phyloP scores from a whole-genome alignment of 2,797 vertebrate genomes.

The Zenarchopterus dispar region DNA sequence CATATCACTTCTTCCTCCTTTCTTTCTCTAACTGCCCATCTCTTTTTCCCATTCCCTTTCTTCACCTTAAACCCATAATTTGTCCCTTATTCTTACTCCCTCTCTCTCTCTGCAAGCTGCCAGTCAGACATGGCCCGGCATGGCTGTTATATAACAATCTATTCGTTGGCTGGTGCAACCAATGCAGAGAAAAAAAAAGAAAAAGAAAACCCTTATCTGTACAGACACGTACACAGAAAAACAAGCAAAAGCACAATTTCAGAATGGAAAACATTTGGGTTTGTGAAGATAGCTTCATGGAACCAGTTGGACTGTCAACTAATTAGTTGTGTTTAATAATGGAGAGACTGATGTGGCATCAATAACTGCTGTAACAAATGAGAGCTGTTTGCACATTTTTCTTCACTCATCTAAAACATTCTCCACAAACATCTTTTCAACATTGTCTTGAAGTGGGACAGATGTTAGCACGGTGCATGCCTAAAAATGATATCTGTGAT shows the following conservation, averaged over 20 bases:
- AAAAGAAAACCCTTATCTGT: conserved; percentile 18
- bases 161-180: conserved; percentile 52
- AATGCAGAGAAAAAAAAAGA: conserved; percentile 33
- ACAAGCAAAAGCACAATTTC: conserved; percentile 53
- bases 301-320: conserved; percentile 44
- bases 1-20: conserved; percentile 42
- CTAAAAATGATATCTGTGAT: no score
- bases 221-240: conserved; percentile 46
- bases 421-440: background rate
- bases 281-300: conserved; percentile 13
- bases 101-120: conserved; percentile 55
- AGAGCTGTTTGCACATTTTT: background rate
- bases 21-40: conserved; percentile 29
- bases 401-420: background rate
- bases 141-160: conserved; percentile 63
- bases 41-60: conserved; percentile 31
- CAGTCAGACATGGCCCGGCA: conserved; percentile 56
- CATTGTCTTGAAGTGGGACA: background rate
- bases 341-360: conserved; percentile 26
- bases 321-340: conserved; percentile 53
- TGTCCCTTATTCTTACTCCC: conserved; percentile 29
- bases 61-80: conserved; percentile 52
- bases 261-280: conserved; percentile 37
- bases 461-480: background rate
- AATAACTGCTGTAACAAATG: conserved; percentile 7